Percentiles rank a stretch among this genome's conserved stretches.
These are phyloP conservation scores for Platynereis dumerilii DNA, from an alignment of 2,888 invertebrate genomes.

Conservation along the genomic window DNA sequence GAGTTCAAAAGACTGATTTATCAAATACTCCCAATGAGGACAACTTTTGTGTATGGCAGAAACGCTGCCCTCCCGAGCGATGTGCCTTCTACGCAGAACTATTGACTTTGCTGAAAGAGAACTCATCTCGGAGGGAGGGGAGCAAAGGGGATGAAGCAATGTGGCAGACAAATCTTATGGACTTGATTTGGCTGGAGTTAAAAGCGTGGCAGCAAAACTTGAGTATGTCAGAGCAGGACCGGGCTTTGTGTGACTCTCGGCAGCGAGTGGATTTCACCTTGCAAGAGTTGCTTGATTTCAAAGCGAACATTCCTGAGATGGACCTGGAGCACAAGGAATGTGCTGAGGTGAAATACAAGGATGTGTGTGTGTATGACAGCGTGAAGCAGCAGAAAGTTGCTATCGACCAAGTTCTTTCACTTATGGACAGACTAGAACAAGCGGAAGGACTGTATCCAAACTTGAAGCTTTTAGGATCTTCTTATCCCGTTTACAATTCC, in stretches of 20 bases:
- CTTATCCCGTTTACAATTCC: conserved; percentile 76
- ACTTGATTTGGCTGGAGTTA: conserved; percentile 89
- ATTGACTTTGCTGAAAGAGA: conserved; percentile 75
- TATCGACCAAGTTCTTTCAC: conserved; percentile 75
- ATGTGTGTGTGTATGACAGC: conserved; percentile 30
- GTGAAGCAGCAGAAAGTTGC: conserved; percentile 77
- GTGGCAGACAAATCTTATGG: conserved; percentile 88
- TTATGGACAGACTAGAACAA: conserved; percentile 76
- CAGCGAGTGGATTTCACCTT: conserved; percentile 76
- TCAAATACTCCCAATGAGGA: conserved; percentile 12
- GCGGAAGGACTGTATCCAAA: conserved; percentile 86
- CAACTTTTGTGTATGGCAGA: too few relatives aligned
- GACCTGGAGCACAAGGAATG: background rate
- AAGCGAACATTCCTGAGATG: conserved; percentile 11
- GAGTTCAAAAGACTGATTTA: background rate
- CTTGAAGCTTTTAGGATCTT: conserved; percentile 76
- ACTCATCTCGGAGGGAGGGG: conserved; percentile 48
- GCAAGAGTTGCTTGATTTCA: conserved; percentile 78
- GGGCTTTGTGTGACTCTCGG: conserved; percentile 76
- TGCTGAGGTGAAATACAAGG: background rate
- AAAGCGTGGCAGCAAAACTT: conserved; percentile 73
- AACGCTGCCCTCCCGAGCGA: conserved; percentile 44
- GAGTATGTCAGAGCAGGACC: conserved; percentile 78
- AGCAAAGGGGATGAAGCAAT: conserved; percentile 70
- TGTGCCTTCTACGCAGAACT: conserved; percentile 68